Evolutionary conservation across 2,888 invertebrate genomes (phyloP), one percentile per base, ranked within the genome.

Genomic region (Torymus auratus): DNA sequence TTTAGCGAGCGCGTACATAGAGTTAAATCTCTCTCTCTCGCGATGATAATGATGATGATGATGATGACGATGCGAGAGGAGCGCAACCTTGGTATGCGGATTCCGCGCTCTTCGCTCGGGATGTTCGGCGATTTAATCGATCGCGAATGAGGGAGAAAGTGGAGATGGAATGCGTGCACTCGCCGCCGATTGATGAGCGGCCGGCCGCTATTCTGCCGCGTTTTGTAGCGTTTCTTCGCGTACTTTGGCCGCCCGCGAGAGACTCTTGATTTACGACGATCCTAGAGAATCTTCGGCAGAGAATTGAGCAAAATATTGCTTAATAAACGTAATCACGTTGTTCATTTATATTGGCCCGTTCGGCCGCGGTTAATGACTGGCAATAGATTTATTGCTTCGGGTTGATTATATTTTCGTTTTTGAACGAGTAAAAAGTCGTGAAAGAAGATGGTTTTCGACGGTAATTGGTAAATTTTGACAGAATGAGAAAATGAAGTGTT

Each of bases 1-100:
- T 86, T 89, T 41, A 41, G 41, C 85, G 61, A 62, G 70, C 83
- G 20, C 56, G 73, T 68, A 61, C 14, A 13, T 17, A 50, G 58
- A 23, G n/a, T 70, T 64, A 58, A 70, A 50, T 61, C 28, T 17
- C 53, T 52, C n/a, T 56, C 58, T 2, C 20, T n/a, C 2, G 7
- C 17, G 58, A 60, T 15, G 69, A 60, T 15, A 62, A 58, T 52
- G 61, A 76, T 76, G 61, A 68, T 68, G 41, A 50, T 17, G 50
- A 41, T 41, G 41, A 41, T 5, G 28, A 28, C 41, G 41, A 41
- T 41, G 41, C 41, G 41, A 41, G 41, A 41, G 41, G 41, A 23
- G n/a, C 61, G 56, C 62, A 73, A 70, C 80, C 80, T 80, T 80
- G 80, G 60, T 64, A 58, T 41, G 0, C 41, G 41, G 41, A 41